Evolutionary conservation across 1,140 invertebrate species (phyloP), one percentile per base, ranked within the genome.

Genomic region (Apis laboriosa): DNA sequence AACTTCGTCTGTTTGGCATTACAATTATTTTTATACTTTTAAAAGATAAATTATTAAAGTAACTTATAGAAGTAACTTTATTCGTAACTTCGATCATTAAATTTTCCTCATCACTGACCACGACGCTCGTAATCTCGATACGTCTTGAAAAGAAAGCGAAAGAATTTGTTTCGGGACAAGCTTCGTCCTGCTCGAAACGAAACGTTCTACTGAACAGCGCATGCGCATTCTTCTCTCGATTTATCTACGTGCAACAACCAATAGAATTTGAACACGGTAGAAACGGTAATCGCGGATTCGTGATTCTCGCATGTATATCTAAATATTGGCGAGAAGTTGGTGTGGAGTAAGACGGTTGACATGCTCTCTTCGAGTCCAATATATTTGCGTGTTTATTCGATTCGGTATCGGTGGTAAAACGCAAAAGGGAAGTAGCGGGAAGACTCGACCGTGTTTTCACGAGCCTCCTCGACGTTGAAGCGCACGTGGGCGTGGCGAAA

Each of bases 401-500:
- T 60, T n/a, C 17, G 12, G 58, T 49, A 12, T 21, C 28, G 64
- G 64, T 19, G 34, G 34, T 43, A 43, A 70, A 77, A 55, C 15
- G 74, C 24, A 77, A 70, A 61, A 70, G 55, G 17, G 64, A 70
- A 70, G 55, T 55, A 68, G 56, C 73, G 11, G 24, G 56, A 2
- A 9, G n/a, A n/a, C 13, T 28, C 61, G 66, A 56, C 28, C 56
- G 80, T 83, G 66, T 71, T 77, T 78, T 71, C 66, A 78, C 67
- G 67, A 83, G 66, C 66, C 19, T 67, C 11, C 49, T 73, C 49
- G 66, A 61, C 55, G 9, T 60, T 24, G 56, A 63, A 43, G 34
- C 34, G 9, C 75, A 64, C 75, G 75, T 78, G 67, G 80, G 80
- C 80, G 80, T 83, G 28, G n/a, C 9, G 73, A 28, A 77, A 68